Evolutionary conservation across 2,888 invertebrate species (phyloP), one percentile per base, ranked within the genome.

Genomic region (Gymnocheta viridis): DNA sequence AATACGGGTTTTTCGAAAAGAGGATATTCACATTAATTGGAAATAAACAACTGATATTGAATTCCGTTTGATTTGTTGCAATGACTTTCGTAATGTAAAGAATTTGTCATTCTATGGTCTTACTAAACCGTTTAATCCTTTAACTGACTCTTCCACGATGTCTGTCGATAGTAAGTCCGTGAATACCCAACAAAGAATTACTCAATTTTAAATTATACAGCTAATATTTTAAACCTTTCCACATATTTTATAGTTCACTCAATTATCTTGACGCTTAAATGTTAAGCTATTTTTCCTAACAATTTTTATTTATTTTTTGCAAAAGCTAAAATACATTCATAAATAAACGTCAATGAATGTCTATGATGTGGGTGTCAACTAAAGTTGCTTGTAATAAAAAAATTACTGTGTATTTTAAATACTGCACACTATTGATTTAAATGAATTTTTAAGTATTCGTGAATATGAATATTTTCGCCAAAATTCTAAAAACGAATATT

Each of bases 291-390:
- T 44, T 74, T 64, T 41, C 14, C n/a, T 10, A 56, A 76, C n/a
- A 32, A 44, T 41, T 32, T 17, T 32, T 14, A n/a, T n/a, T n/a
- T n/a, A n/a, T 14, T 41, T 38, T 14, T 62, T 9, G 35, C 27
- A 51, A 64, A 62, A 51, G 60, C 17, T 24, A 14, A 35, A 62
- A 51, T n/a, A 32, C 29, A 17, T 32, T 19, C 44, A 69, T 74
- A 74, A 66, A 70, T 54, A 51, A 70, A 54, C 32, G 4, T 62
- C 49, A 51, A 19, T 77, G 60, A 41, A 9, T 67, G 60, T 27
- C 27, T 69, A 32, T 78, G 84, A 32, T 78, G 84, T 81, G 81
- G 84, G 84, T 84, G 84, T 84, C 73, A 73, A 64, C 64, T 35
- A 44, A 81, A 84, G 60, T 74, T 60, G 72, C 72, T 79, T 66